Percentiles rank a stretch among this genome's conserved stretches.
phyloP scores from a whole-genome alignment of 2,888 invertebrate species.

The Caenorhabditis wallacei region DNA sequence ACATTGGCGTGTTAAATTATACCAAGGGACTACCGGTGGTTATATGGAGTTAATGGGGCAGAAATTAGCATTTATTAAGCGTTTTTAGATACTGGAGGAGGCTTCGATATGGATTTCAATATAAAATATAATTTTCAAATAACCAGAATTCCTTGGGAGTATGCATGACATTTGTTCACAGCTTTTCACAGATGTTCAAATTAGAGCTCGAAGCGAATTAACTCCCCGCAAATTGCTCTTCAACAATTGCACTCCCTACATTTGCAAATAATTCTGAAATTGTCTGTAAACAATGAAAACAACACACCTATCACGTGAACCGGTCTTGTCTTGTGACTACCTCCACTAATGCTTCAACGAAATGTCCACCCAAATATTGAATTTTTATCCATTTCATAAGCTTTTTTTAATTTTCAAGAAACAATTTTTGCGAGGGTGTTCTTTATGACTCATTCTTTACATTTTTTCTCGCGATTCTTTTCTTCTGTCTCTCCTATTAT shows the following conservation, averaged over 20 bases:
- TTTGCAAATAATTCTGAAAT: neutral
- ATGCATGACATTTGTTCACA: too few relatives aligned
- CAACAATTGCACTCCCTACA: neutral
- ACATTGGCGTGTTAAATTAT: neutral
- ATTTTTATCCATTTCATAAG: neutral
- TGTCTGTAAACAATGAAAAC: conserved; percentile 26
- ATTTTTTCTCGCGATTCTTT: neutral
- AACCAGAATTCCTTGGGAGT: too few relatives aligned
- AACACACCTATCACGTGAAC: conserved; percentile 45
- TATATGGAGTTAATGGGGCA: neutral
- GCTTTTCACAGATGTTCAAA: too few relatives aligned
- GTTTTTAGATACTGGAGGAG: neutral
- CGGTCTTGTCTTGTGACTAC: conserved; percentile 31
- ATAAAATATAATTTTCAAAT: too few relatives aligned
- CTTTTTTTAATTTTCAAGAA: neutral
- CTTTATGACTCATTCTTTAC: neutral
- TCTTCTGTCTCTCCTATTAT: neutral
- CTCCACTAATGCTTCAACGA: neutral
- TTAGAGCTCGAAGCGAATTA: neutral
- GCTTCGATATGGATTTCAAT: neutral
- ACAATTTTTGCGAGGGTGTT: neutral
- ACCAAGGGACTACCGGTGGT: neutral
- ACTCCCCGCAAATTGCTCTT: neutral
- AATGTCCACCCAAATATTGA: neutral
- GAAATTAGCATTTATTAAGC: neutral